Base-by-base conservation (phyloP, 2,888 invertebrate genomes). In the Tetragonula carbonaria region DNA sequence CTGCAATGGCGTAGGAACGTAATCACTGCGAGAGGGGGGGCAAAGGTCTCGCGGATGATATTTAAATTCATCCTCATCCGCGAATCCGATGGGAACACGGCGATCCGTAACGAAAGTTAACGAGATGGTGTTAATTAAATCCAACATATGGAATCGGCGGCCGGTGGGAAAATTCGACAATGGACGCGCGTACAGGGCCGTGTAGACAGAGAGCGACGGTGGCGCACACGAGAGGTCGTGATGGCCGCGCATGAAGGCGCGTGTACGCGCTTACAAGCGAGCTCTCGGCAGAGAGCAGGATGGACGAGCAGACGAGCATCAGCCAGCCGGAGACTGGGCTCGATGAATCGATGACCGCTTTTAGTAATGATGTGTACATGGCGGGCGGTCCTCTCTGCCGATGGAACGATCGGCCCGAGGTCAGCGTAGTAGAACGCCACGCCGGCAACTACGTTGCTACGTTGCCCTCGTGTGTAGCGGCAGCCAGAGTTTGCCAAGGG, bases 311-410 rank as follows among this genome's bases (percentile, higher is more conserved):
- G 82, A 75, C 70, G 88, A 71, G 85, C 67, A 85, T 66, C 65
- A 70, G 73, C 74, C 87, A 82, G 88, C 73, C 83, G 85, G 85
- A 84, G 78, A 8, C 8, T 38, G 38, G 38, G 76, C 83, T 75
- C 86, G 87, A 88, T 88, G 90, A 90, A 88, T 91, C 89, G 90
- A 92, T 91, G 86, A 80, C 88, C 90, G 88, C 87, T 90, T 91
- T 91, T 89, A 91, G 89, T 90, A 88, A 92, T 90, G 91, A 91
- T 91, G 92, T 88, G 90, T 91, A 87, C 90, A 86, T 84, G 87
- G 87, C 88, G 86, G 90, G 82, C 85, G 81, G 86, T 90, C 81
- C 90, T 86, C 89, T 90, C 85, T 90, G 85, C 83, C 88, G 86
- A 80, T 82, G 87, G 85, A 83, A 86, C 89, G 88, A 28, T 28